Evolutionary conservation across 2,113 vertebrate species (phyloP), one percentile per base, ranked within the genome.

Genomic region (Scophthalmus maximus): DNA sequence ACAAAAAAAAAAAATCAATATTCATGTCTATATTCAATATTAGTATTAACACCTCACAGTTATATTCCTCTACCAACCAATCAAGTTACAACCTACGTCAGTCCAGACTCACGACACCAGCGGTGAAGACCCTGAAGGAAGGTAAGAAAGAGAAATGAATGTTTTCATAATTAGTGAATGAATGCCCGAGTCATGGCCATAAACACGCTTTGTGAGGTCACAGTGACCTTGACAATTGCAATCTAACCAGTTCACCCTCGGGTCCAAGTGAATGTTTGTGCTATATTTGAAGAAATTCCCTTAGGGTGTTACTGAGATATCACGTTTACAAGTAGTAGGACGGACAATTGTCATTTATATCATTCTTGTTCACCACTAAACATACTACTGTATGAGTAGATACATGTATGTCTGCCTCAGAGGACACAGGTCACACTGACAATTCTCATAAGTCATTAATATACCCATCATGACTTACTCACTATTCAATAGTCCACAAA

Each of bases 401-500:
- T 59, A 22, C 17, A 14, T 59, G 26, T 56, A 9, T n/a, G 18
- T 46, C 42, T 18, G 14, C 9, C 62, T 51, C 75, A 22, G 15
- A 67, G 30, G 55, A 58, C 32, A 30, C 9, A 15, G n/a, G n/a
- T 59, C 62, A 67, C 74, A 49, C 42, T 55, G 32, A 17, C 23
- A 59, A 69, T 38, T 74, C 75, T 87, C 61, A n/a, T 3, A 73
- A 65, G 27, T 85, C 67, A 86, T 83, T 85, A 76, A 81, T 75
- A 79, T 59, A 73, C 20, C 2, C 20, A 56, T 10, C 71, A 56
- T 42, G 20, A 60, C 59, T 68, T 69, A 55, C 34, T 72, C 51
- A 29, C 77, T 47, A 82, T 83, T 85, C 50, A 87, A 38, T 38
- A 74, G 44, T 74, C 50, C 83, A 72, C 72, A 87, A 87, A 82